These are phyloP conservation scores for Sylvia atricapilla DNA, from an alignment of 2,113 vertebrate genomes.

Conservation along the genomic window DNA sequence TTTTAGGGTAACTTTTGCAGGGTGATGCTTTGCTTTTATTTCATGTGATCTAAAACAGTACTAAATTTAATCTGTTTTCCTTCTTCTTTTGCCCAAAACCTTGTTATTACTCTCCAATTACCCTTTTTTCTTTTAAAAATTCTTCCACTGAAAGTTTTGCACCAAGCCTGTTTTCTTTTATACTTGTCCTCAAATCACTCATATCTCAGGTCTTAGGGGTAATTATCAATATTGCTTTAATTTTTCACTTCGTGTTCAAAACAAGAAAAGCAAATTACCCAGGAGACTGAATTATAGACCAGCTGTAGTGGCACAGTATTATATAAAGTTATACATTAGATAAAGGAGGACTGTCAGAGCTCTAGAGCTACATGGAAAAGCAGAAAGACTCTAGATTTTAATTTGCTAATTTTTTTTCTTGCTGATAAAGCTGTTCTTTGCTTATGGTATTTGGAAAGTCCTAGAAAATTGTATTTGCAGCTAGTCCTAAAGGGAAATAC, in stretches of 20 bases:
- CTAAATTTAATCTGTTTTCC: background rate
- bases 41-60: background rate
- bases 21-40: background rate
- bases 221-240: background rate
- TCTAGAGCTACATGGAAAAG: background rate
- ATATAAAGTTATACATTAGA: background rate
- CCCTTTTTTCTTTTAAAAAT: background rate
- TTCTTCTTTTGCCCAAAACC: background rate
- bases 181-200: background rate
- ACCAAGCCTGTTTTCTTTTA: background rate
- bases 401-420: background rate
- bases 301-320: background rate
- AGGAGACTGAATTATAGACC: background rate
- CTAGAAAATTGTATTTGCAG: background rate
- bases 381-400: background rate
- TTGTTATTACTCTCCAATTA: background rate
- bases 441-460: background rate
- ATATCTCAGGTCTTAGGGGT: background rate
- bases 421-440: background rate
- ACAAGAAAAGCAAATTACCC: background rate
- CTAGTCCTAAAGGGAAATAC: background rate
- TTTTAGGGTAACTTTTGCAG: background rate
- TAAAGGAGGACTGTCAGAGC: background rate
- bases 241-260: background rate
- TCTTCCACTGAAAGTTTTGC: background rate